Conservation (phyloP, 2,888 invertebrate species). For the Achlya flavicornis region DNA sequence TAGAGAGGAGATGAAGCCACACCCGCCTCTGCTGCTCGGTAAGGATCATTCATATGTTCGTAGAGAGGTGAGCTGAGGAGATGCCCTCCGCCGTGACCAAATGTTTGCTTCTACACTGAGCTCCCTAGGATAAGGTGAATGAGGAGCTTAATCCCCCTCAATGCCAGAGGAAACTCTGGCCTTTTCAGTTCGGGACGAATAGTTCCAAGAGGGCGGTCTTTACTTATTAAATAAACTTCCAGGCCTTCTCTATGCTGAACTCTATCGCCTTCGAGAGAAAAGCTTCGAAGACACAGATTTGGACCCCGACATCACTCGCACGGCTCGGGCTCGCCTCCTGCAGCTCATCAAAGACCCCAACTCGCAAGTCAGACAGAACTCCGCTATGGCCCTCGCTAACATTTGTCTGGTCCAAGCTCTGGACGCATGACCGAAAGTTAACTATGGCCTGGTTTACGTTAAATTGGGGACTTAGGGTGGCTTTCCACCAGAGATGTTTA, state of each 20-base stretch:
- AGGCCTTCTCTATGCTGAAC: constrained; percentile 72
- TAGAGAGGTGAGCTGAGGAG: no score
- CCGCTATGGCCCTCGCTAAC: constrained; percentile 83
- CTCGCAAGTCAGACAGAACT: constrained; percentile 80
- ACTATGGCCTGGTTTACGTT: neutral
- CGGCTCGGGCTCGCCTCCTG: constrained; percentile 74
- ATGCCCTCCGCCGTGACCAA: no score
- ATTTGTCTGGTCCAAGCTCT: constrained; percentile 57
- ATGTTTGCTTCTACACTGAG: no score
- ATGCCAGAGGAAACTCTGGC: no score
- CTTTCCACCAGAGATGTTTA: no score
- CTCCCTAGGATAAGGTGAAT: no score
- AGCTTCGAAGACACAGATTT: constrained; percentile 55
- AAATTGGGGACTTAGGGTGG: neutral
- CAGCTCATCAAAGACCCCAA: constrained; percentile 83
- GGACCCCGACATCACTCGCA: constrained; percentile 63
- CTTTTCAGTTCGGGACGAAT: no score
- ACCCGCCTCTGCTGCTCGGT: constrained; percentile 71
- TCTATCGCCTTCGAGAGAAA: constrained; percentile 61
- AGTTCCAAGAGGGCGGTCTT: no score
- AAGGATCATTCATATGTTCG: constrained; percentile 24
- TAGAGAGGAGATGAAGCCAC: constrained; percentile 64
- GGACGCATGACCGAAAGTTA: constrained; percentile 36
- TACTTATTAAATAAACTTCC: constrained; percentile 9
- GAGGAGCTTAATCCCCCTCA: no score